Conservation (phyloP, 1,140 invertebrate species). For the Drosophila teissieri region DNA sequence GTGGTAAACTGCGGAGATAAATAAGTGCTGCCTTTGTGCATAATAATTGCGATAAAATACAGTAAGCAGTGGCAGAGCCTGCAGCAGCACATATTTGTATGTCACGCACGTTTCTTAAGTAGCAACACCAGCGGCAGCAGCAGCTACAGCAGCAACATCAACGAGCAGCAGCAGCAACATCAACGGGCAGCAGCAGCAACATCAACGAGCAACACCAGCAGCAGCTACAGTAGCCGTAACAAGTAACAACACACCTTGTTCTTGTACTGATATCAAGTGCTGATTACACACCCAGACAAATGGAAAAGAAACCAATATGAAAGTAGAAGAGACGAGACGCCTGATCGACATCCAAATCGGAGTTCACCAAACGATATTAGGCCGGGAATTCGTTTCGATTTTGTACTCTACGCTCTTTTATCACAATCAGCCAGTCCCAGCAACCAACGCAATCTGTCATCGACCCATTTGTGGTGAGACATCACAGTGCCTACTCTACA, state of each 20-base stretch:
- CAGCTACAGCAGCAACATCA: slow-evolving; percentile 1
- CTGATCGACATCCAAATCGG: slow-evolving; percentile 1
- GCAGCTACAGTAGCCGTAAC: slow-evolving; percentile 48
- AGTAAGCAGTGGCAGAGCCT: not conserved
- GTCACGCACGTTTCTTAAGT: slow-evolving; percentile 8
- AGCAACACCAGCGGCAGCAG: slow-evolving; percentile 9
- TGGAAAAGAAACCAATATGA: not conserved
- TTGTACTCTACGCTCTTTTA: slow-evolving; percentile 11
- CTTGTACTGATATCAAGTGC: slow-evolving; percentile 23
- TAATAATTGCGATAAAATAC: not conserved
- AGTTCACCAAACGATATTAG: slow-evolving; percentile 40
- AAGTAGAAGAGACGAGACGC: not conserved
- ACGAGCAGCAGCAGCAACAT: not conserved
- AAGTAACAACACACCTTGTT: slow-evolving; percentile 46
- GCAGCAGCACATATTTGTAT: slow-evolving; percentile 5
- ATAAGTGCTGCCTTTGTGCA: slow-evolving; percentile 6
- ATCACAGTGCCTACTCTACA: slow-evolving; percentile 25
- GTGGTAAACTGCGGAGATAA: not conserved
- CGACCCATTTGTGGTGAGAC: slow-evolving; percentile 35
- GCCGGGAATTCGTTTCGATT: slow-evolving; percentile 29
- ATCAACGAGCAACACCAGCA: slow-evolving; percentile 10
- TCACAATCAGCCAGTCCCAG: slow-evolving; percentile 29
- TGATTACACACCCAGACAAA: slow-evolving; percentile 24
- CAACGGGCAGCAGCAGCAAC: not conserved
- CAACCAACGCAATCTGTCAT: slow-evolving; percentile 26